phyloP scores from a whole-genome alignment of 2,113 vertebrate genomes.

The Mobula birostris region DNA sequence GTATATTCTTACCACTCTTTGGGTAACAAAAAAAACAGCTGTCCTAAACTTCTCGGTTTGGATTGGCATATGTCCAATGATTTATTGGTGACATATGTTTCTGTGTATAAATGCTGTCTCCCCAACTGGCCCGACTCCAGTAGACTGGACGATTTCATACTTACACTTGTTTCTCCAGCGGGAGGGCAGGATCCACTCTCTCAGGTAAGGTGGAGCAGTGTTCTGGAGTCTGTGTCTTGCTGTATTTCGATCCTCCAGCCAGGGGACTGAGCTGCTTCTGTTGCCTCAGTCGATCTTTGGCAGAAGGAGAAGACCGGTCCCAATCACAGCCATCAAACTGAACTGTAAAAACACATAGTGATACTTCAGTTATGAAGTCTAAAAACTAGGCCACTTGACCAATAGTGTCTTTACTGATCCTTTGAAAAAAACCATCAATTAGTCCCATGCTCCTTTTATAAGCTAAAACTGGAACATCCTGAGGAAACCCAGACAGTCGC shows the following conservation, averaged over 20 bases:
- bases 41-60: background rate
- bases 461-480: no score
- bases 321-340: conserved; percentile 34
- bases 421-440: background rate
- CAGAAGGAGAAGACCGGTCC: conserved; percentile 28
- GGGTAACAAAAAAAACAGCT: background rate
- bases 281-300: conserved; percentile 30
- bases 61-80: background rate
- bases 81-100: no score
- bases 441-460: background rate
- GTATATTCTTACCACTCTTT: background rate
- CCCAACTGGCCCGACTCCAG: background rate
- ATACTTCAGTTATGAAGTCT: background rate
- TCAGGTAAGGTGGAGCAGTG: background rate
- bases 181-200: conserved; percentile 19
- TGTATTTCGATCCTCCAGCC: conserved; percentile 5
- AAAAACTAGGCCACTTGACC: background rate
- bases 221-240: conserved; percentile 27
- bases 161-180: conserved; percentile 27
- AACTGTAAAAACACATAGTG: background rate
- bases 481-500: no score
- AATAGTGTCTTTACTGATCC: background rate
- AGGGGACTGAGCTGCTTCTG: conserved; percentile 33
- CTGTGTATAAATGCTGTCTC: no score
- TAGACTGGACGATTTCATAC: background rate